Conservation (phyloP, 1,140 invertebrate genomes). For the Drosophila tsacasi region DNA sequence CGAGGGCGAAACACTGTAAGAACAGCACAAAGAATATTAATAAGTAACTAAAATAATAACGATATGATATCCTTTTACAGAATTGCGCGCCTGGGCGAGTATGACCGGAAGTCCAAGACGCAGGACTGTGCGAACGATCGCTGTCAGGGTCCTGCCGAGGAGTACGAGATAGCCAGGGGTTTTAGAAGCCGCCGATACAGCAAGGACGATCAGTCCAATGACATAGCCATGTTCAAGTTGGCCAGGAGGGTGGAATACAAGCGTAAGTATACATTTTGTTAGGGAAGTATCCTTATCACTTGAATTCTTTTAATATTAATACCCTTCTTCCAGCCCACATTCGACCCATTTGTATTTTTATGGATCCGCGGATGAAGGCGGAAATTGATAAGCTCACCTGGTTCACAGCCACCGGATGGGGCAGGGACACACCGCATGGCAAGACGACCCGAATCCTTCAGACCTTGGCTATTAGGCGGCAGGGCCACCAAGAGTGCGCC, state of each 20-base stretch:
- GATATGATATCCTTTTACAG: not conserved
- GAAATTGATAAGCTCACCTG: conserved; percentile 1
- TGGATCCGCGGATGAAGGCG: not conserved
- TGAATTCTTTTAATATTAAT: too few relatives aligned
- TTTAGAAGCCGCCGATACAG: not conserved
- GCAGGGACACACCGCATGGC: not conserved
- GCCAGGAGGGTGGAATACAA: conserved; percentile 10
- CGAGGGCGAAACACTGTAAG: not conserved
- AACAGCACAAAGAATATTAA: not conserved
- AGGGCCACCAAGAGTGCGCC: not conserved
- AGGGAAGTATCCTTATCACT: not conserved
- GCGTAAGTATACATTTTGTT: not conserved
- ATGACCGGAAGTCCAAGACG: not conserved
- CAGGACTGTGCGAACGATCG: not conserved
- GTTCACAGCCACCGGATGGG: conserved; percentile 17
- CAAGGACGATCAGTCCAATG: not conserved
- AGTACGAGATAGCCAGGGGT: not conserved
- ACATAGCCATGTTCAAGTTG: conserved; percentile 7
- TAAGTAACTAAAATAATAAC: too few relatives aligned
- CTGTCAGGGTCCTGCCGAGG: conserved; percentile 3
- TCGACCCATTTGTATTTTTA: conserved; percentile 6
- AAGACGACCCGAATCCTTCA: not conserved
- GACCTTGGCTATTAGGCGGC: not conserved
- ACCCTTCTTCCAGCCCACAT: not conserved
- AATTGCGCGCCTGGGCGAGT: conserved; percentile 7